These are phyloP conservation scores for Agrotis clavis DNA, from an alignment of 2,888 invertebrate species.

Conservation along the genomic window DNA sequence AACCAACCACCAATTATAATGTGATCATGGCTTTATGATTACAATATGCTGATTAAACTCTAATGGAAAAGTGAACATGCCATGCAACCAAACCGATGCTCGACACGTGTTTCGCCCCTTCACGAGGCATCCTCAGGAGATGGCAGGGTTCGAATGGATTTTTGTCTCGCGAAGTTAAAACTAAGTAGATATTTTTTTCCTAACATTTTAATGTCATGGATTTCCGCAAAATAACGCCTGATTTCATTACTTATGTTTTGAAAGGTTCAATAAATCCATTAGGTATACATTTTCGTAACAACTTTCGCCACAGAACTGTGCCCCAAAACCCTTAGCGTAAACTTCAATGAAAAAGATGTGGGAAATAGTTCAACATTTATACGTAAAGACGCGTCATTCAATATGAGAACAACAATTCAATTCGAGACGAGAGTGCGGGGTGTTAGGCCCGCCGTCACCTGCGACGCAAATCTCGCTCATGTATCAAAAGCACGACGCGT, in stretches of 20 bases:
- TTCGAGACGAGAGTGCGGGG: constrained; percentile 73
- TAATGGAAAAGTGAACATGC: no score
- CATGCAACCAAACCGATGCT: no score
- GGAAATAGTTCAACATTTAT: constrained; percentile 57
- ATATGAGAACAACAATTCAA: constrained; percentile 77
- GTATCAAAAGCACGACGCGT: constrained; percentile 81
- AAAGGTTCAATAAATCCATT: constrained; percentile 24
- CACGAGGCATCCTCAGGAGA: no score
- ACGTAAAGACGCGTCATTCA: constrained; percentile 63
- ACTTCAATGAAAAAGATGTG: constrained; percentile 38
- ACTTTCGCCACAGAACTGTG: constrained; percentile 16
- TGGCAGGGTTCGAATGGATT: no score
- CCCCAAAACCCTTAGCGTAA: constrained; percentile 9
- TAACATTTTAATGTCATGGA: no score
- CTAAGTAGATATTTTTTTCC: no score
- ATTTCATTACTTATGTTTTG: constrained; percentile 7
- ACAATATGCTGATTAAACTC: no score
- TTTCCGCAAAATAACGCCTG: no score
- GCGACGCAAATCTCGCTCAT: constrained; percentile 78
- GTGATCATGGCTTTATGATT: no score
- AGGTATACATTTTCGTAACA: constrained; percentile 13
- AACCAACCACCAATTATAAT: no score
- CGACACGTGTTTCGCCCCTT: no score
- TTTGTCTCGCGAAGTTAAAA: no score
- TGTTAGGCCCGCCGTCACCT: constrained; percentile 73